Conservation (phyloP, 2,888 invertebrate genomes). For the Netelia fuscicornis region DNA sequence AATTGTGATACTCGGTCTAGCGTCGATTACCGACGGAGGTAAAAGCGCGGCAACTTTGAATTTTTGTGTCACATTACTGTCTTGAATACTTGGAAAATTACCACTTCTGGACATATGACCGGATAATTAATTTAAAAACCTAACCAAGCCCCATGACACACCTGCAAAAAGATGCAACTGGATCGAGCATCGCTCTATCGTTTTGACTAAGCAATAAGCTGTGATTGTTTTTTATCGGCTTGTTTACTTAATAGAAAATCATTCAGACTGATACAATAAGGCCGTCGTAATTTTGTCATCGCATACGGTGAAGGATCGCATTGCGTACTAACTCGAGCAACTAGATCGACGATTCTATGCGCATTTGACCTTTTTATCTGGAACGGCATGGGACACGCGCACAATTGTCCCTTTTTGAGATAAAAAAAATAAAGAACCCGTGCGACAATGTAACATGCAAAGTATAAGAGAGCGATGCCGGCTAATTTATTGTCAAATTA, state of each 20-base stretch:
- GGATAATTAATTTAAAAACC: not conserved
- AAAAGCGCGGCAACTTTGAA: not conserved
- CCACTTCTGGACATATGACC: not conserved
- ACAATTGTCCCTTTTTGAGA: not conserved
- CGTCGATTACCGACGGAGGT: not conserved
- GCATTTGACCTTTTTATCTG: conserved; percentile 32
- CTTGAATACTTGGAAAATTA: not conserved
- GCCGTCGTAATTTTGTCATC: not conserved
- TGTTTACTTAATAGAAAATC: not conserved
- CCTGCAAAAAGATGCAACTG: no score
- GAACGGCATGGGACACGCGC: conserved; percentile 39
- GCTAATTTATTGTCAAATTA: conserved; percentile 25
- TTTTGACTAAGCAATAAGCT: not conserved
- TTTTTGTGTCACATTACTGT: not conserved
- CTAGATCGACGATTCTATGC: conserved; percentile 17
- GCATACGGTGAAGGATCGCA: not conserved
- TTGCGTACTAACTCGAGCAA: conserved; percentile 2
- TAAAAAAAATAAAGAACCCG: conserved; percentile 12
- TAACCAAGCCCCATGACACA: not conserved
- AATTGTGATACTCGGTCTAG: not conserved
- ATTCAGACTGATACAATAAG: not conserved
- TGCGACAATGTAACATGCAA: conserved; percentile 30
- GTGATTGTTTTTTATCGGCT: not conserved
- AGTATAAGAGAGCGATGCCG: conserved; percentile 47
- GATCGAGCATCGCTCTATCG: not conserved